Percentiles rank a stretch among this genome's conserved stretches.
Conservation (phyloP, 2,113 vertebrate genomes). For the Oncorhynchus clarkii region DNA sequence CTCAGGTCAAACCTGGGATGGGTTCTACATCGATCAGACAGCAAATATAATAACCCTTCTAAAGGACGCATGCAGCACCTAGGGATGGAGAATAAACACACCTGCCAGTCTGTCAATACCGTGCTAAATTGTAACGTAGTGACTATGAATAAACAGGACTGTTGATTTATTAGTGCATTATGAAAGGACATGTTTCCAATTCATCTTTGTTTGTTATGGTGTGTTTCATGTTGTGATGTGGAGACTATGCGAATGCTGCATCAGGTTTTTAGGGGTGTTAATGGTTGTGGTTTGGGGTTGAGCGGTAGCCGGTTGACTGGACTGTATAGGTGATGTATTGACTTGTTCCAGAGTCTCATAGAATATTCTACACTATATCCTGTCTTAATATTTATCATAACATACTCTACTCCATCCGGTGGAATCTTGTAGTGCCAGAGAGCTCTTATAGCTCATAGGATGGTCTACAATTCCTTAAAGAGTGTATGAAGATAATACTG, state of each 20-base stretch:
- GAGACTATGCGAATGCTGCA: conserved; percentile 15
- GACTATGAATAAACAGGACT: not conserved
- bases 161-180: conserved; percentile 59
- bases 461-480: too few relatives aligned
- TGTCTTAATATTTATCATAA: not conserved
- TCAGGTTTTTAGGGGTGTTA: not conserved
- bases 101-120: conserved; percentile 23
- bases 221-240: not conserved
- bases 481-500: too few relatives aligned
- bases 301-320: too few relatives aligned
- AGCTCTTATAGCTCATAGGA: too few relatives aligned
- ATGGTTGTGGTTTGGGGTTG: conserved; percentile 16
- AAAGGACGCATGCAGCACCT: conserved; percentile 21
- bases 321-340: too few relatives aligned
- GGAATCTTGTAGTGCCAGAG: too few relatives aligned
- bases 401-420: too few relatives aligned
- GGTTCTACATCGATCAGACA: conserved; percentile 46
- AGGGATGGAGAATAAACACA: conserved; percentile 18
- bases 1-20: conserved; percentile 21
- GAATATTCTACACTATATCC: not conserved
- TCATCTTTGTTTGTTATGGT: conserved; percentile 36
- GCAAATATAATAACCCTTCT: conserved; percentile 43
- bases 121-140: conserved; percentile 25
- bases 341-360: too few relatives aligned
- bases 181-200: conserved; percentile 42